These are phyloP conservation scores for Rhegmatorhina hoffmannsi DNA, from an alignment of 2,113 vertebrate species.

Conservation along the genomic window DNA sequence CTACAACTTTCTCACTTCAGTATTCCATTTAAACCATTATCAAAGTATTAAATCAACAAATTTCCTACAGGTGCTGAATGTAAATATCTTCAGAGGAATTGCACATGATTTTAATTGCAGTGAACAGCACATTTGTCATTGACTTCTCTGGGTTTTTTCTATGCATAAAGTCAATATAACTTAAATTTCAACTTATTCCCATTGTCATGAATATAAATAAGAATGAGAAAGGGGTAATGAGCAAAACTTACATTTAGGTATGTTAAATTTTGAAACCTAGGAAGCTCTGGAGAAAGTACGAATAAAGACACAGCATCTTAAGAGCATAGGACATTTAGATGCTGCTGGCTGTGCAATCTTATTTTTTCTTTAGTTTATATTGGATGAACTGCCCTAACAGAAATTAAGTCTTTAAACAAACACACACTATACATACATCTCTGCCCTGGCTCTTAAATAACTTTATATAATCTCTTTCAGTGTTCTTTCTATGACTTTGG, in stretches of 20 bases:
- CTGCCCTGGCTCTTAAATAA: background rate
- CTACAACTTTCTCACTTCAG: background rate
- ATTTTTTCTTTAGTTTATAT: background rate
- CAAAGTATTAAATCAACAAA: background rate
- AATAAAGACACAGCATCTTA: background rate
- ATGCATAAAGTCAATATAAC: background rate
- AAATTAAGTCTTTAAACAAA: background rate
- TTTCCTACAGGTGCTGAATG: background rate
- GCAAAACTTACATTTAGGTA: background rate
- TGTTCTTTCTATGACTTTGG: background rate
- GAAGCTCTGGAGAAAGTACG: background rate
- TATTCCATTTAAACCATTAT: background rate
- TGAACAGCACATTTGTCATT: background rate
- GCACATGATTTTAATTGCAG: background rate
- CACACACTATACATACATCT: background rate
- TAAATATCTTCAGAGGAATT: background rate
- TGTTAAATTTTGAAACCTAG: background rate
- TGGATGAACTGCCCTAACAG: background rate
- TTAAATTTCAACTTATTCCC: background rate
- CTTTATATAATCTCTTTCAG: background rate
- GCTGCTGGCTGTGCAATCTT: background rate
- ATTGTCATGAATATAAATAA: background rate
- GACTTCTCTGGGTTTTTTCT: background rate
- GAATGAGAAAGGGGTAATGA: background rate
- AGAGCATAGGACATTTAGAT: background rate